Conservation (phyloP, 2,113 vertebrate species). For the Cyphomyrus plagiostoma region DNA sequence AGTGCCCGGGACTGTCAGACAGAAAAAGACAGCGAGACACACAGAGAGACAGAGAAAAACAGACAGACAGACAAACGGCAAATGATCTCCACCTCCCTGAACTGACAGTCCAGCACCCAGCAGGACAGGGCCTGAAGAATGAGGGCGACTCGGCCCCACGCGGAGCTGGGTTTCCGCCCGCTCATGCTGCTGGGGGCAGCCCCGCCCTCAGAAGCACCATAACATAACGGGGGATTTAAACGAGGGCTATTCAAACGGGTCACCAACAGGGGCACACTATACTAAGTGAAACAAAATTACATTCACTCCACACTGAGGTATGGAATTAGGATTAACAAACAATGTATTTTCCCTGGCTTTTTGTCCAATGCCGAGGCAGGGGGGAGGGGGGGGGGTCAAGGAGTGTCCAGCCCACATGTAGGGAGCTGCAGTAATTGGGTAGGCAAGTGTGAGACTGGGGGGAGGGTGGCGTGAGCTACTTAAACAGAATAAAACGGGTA, state of each 20-base stretch:
- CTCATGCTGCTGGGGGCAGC: not conserved
- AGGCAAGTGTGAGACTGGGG: not conserved
- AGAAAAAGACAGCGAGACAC: not conserved
- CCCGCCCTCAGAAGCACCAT: not conserved
- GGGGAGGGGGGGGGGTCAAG: not conserved
- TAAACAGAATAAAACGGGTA: not conserved
- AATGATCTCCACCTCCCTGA: not conserved
- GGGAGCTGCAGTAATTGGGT: not conserved
- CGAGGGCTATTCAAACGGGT: not conserved
- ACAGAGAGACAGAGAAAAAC: not conserved
- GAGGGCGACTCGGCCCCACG: not conserved
- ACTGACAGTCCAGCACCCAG: not conserved
- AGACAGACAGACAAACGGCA: not conserved
- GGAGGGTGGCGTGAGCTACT: not conserved
- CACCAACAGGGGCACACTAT: not conserved
- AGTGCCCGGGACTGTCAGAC: not conserved
- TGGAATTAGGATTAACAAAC: not conserved
- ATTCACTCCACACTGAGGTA: not conserved
- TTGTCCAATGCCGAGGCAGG: not conserved
- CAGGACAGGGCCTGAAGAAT: not conserved
- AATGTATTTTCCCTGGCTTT: not conserved
- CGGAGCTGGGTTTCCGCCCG: not conserved
- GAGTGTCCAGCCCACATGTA: not conserved
- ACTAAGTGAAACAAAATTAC: constrained; percentile 4
- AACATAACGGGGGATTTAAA: not conserved